phyloP scores from a whole-genome alignment of 2,888 invertebrate genomes.

The Dinocampus coccinellae region DNA sequence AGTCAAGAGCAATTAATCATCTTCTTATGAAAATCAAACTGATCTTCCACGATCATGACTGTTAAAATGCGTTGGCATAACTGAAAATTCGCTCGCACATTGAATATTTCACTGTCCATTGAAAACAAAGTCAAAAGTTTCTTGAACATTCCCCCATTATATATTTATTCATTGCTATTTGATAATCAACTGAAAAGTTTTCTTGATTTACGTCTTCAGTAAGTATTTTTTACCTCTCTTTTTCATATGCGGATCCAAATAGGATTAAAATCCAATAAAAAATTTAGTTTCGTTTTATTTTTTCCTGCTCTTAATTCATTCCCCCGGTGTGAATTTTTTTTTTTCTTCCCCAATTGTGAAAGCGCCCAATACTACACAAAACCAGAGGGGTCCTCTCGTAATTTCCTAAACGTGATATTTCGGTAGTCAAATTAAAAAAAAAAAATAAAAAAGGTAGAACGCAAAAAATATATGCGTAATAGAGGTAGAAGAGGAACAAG shows the following conservation, averaged over 20 bases:
- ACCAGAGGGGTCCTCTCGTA: neutral
- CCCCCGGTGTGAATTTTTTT: neutral
- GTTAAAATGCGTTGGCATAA: neutral
- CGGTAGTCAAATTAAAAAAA: constrained; percentile 5
- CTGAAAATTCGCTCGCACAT: neutral
- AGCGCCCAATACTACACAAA: neutral
- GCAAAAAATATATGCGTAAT: too few relatives aligned
- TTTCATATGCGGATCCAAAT: neutral
- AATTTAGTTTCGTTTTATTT: constrained; percentile 38
- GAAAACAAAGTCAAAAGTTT: neutral
- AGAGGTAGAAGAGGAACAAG: too few relatives aligned
- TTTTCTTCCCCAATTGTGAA: neutral
- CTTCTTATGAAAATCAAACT: constrained; percentile 41
- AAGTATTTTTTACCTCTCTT: too few relatives aligned
- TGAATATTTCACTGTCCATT: neutral
- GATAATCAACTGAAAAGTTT: neutral
- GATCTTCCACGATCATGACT: constrained; percentile 26
- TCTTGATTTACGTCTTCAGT: neutral
- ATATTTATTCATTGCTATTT: neutral
- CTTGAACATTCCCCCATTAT: neutral
- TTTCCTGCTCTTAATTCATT: neutral
- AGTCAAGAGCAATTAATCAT: constrained; percentile 46
- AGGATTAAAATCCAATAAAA: constrained; percentile 46
- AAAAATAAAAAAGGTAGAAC: neutral
- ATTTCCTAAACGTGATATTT: constrained; percentile 1